Conservation (phyloP, 1,140 invertebrate species). For the Drosophila pseudoananassae region DNA sequence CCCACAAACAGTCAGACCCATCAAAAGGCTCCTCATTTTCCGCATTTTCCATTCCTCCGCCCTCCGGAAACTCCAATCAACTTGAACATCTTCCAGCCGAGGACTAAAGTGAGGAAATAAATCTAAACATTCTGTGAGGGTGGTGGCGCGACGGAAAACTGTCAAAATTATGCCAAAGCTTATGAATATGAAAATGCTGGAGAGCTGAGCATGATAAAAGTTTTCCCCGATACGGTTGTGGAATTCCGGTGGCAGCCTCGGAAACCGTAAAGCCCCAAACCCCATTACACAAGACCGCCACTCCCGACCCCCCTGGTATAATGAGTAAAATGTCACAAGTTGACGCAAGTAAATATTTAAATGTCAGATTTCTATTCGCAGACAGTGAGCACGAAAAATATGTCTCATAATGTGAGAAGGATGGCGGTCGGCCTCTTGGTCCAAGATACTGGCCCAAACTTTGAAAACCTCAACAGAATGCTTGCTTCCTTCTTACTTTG, state of each 20-base stretch:
- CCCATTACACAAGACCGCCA: slow-evolving; percentile 18
- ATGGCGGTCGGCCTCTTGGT: neutral
- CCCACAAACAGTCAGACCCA: neutral
- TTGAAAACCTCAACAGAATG: slow-evolving; percentile 4
- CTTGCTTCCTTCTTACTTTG: slow-evolving; percentile 1
- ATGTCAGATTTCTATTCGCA: slow-evolving; percentile 78
- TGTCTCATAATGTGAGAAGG: slow-evolving; percentile 69
- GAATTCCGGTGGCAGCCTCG: slow-evolving; percentile 18
- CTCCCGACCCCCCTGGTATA: slow-evolving; percentile 26
- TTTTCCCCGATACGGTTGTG: slow-evolving; percentile 20
- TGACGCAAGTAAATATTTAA: slow-evolving; percentile 83
- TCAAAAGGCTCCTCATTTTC: neutral
- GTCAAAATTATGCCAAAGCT: slow-evolving; percentile 79
- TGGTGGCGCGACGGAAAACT: slow-evolving; percentile 58
- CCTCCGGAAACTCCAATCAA: slow-evolving; percentile 52
- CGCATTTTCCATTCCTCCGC: slow-evolving; percentile 4
- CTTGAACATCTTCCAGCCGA: slow-evolving; percentile 40
- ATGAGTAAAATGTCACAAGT: slow-evolving; percentile 83
- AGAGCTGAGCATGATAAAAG: slow-evolving; percentile 52
- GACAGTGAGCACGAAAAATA: slow-evolving; percentile 57
- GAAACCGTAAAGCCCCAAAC: slow-evolving; percentile 6
- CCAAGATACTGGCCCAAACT: neutral
- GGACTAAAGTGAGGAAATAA: slow-evolving; percentile 66
- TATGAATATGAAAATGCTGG: slow-evolving; percentile 72
- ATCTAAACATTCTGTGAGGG: slow-evolving; percentile 67